Base-by-base conservation (phyloP, 2,797 vertebrate genomes). In the Myripristis murdjan region DNA sequence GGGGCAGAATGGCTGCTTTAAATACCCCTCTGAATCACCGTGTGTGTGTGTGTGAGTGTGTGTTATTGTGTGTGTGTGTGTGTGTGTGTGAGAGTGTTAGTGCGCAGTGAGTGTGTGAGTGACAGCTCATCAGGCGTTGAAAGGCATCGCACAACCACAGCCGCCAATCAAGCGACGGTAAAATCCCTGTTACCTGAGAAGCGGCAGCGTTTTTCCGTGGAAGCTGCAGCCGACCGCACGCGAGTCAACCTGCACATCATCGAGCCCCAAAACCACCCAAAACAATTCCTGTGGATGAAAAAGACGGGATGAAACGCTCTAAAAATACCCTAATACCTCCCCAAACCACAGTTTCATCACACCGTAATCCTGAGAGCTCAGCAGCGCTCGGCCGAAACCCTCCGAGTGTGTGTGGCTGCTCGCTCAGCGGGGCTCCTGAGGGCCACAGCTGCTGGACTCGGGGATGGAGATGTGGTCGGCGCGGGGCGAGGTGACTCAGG, bases 331-430 rank as follows among this genome's bases (percentile, higher is more conserved):
- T 84, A 59, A 84, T 80, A 14, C 77, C 64, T 70, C 56, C 9
- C 37, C 64, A 75, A 79, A 86, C 85, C 77, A 69, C 84, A 10
- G 82, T 87, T 87, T 88, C 88, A 87, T 88, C 84, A 89, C 57
- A 31, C 11, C 5, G 4, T 90, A 88, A 91, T 87, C 83, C 44
- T 47, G 1, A 1, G 70, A 79, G 48, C 65, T 81, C 72, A 81
- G 70, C 23, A 1, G 20, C 61, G 59, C 41, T 86, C 20, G 61
- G 59, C 41, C 86, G 76, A 79, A 69, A 43, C 2, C n/a, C n/a
- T n/a, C n/a, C n/a, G n/a, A n/a, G n/a, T n/a, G n/a, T n/a, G 49
- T 63, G 64, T 5, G 60, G 81, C 60, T 58, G n/a, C n/a, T n/a
- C n/a, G 58, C 10, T 46, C 0, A 2, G 20, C 15, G 55, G 59